Base-by-base conservation (phyloP, 2,888 invertebrate genomes). In the Malachius bipustulatus region DNA sequence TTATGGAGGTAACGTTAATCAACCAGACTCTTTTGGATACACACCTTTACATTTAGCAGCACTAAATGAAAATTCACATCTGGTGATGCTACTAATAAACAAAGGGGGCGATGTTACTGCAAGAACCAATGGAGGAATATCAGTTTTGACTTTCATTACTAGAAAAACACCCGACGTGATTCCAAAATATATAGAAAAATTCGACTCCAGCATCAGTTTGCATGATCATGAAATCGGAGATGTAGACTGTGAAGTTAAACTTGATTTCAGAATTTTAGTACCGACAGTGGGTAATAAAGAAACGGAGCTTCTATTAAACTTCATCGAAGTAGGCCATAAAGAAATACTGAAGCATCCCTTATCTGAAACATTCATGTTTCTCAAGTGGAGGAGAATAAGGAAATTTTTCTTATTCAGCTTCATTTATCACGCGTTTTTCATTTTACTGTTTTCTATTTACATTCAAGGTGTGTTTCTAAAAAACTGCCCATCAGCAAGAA, bases 191-290 rank as follows among this genome's bases (percentile, higher is more conserved):
- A 49, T 59, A 3, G 38, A 46, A 19, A 79, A 82, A 54, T 69
- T 87, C 29, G 83, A 85, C 48, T 70, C 76, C 24, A 77, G 83
- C 0, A 78, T 87, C 9, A 76, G 77, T 45, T 69, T 83, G 4
- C 82, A 81, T 49, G 87, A 87, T 50, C 84, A 87, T 49, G 87
- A 88, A 55, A 67, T 87, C 14, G 84, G 84, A 0, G 87, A 88
- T 48, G 82, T 84, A 0, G 87, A 88, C 53, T 87, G 87, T 49
- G 85, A 87, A 56, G 67, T 87, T 2, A 79, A 75, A 56, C 55
- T 80, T 33, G 78, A 80, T 53, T 67, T 77, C 57, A 57, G 69
- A 52, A 60, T 76, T 34, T 57, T 79, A 45, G 71, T 82, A 43
- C 75, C 79, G 33, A 61, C 70, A 43, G 49, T 73, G 28, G 64